A percentile compares a stretch with the other conserved stretches of the same genome.
Conservation (phyloP, 2,113 vertebrate genomes). For the Phalacrocorax aristotelis region DNA sequence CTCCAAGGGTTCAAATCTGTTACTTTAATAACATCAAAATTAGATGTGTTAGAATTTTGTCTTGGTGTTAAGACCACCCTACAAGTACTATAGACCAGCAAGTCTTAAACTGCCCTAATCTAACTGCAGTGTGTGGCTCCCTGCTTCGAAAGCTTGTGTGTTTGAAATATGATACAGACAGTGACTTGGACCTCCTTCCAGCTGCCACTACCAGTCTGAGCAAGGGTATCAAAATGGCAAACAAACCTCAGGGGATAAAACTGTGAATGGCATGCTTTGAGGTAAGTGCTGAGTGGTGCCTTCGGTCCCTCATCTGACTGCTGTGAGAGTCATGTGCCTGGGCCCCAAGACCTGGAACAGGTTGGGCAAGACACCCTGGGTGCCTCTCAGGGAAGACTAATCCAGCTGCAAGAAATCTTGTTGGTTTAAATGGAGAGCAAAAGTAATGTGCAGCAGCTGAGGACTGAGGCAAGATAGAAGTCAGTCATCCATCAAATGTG, state of each 20-base stretch:
- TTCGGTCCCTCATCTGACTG: constrained; percentile 5
- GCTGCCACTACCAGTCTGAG: neutral
- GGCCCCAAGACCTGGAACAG: neutral
- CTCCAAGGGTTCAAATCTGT: neutral
- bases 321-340: neutral
- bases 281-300: neutral
- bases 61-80: neutral
- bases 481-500: neutral
- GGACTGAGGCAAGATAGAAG: neutral
- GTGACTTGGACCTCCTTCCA: constrained; percentile 25
- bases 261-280: constrained; percentile 46
- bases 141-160: neutral
- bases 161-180: neutral
- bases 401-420: neutral
- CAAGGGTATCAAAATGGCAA: constrained; percentile 34
- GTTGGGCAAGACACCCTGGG: rapidly evolving
- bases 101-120: neutral
- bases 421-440: neutral
- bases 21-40: neutral
- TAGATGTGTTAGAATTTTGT: neutral
- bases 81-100: neutral
- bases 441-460: neutral
- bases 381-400: neutral
- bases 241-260: constrained; percentile 47
- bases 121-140: neutral